Percentiles rank a stretch among this genome's conserved stretches.
These are phyloP conservation scores for Leptinotarsa defecta DNA, from an alignment of 1,140 invertebrate species.

Conservation along the genomic window DNA sequence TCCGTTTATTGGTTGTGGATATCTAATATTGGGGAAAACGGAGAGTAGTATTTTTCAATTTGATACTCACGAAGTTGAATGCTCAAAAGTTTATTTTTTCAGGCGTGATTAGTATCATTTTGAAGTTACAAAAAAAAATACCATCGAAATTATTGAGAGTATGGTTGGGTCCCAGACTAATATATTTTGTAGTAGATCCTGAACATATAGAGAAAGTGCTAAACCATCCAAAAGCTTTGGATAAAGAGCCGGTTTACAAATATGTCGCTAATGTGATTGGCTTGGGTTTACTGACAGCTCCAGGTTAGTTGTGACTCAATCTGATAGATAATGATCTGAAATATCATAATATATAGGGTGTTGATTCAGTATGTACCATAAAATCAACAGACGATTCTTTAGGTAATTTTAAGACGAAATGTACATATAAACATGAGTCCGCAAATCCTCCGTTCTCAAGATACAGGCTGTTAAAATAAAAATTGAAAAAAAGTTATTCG, in stretches of 20 bases:
- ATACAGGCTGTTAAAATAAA: too few species aligned
- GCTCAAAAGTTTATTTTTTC: neutral
- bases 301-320: neutral
- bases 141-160: neutral
- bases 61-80: too few species aligned
- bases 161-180: neutral
- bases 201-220: slow-evolving; percentile 10
- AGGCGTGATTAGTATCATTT: neutral
- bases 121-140: neutral
- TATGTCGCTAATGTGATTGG: neutral
- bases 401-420: too few species aligned
- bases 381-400: too few species aligned
- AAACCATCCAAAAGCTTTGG: neutral
- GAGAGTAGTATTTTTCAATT: too few species aligned
- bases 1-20: slow-evolving; percentile 20
- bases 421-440: too few species aligned
- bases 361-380: too few species aligned
- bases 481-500: too few species aligned
- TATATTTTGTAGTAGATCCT: neutral
- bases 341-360: too few species aligned
- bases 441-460: too few species aligned
- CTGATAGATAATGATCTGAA: too few species aligned
- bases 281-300: neutral
- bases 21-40: too few species aligned
- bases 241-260: neutral